A percentile compares a stretch with the other conserved stretches of the same genome.
phyloP scores from a whole-genome alignment of 2,113 vertebrate species.

The Zootoca vivipara region DNA sequence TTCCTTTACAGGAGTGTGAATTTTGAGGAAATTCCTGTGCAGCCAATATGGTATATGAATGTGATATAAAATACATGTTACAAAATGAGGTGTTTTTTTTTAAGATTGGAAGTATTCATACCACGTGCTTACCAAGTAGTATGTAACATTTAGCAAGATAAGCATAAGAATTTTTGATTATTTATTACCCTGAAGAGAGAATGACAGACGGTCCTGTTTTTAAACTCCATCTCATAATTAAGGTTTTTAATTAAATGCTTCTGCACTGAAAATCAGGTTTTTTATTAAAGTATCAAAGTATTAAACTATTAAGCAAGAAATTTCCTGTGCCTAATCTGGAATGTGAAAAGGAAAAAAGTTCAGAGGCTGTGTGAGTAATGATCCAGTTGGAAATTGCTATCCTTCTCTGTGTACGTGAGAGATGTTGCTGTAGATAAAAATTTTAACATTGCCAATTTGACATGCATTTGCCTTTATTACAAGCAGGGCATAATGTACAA shows the following conservation, averaged over 20 bases:
- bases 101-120: background rate
- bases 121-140: background rate
- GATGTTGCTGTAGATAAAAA: constrained; percentile 27
- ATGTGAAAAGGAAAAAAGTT: background rate
- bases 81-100: background rate
- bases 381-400: constrained; percentile 23
- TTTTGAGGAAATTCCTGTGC: background rate
- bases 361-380: background rate
- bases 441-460: constrained; percentile 5
- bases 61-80: background rate
- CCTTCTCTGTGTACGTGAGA: background rate
- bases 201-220: background rate
- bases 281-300: constrained; percentile 1
- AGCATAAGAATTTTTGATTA: background rate
- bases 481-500: background rate
- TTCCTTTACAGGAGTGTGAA: background rate
- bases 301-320: background rate
- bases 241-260: constrained; percentile 16
- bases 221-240: constrained; percentile 7
- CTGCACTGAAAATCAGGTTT: background rate
- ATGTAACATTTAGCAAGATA: background rate
- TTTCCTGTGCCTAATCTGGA: background rate
- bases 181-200: background rate
- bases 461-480: background rate
- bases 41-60: background rate